Evolutionary conservation across 1,140 invertebrate genomes (phyloP).

Genomic region (Diabrotica undecimpunctata): DNA sequence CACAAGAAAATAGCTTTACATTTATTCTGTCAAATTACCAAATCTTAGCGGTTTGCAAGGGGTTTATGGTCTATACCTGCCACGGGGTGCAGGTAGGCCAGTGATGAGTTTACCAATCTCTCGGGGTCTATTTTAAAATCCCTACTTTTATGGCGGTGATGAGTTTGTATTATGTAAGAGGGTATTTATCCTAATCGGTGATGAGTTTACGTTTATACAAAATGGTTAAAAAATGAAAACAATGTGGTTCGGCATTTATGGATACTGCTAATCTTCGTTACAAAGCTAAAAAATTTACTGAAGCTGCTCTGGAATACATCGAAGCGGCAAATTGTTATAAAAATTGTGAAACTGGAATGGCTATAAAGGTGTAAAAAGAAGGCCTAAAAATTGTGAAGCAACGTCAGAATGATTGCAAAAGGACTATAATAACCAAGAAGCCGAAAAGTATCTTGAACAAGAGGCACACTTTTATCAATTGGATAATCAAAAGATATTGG

Average conservation of each 20-base stretch:
- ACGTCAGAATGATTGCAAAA: conserved; percentile 97
- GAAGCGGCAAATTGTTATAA: conserved; percentile 97
- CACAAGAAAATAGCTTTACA: no score
- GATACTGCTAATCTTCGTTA: conserved; percentile 82
- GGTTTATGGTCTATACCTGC: no score
- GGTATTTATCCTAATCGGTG: no score
- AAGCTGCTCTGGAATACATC: conserved; percentile 88
- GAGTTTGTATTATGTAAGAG: no score
- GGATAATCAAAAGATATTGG: conserved; percentile 82
- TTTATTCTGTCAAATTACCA: no score
- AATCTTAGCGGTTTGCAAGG: no score
- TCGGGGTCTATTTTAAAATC: no score
- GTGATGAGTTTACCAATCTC: no score
- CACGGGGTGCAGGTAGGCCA: no score
- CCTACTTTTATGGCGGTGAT: no score
- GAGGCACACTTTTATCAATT: conserved; percentile 92
- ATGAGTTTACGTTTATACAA: no score
- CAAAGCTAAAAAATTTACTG: conserved; percentile 82
- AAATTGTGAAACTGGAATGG: conserved; percentile 87
- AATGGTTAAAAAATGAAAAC: conserved; percentile 97
- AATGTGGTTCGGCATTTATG: conserved; percentile 88
- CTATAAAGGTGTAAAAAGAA: conserved; percentile 84
- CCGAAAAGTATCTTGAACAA: conserved; percentile 91
- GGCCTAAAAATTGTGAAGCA: conserved; percentile 93
- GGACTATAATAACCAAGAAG: conserved; percentile 83